A percentile compares a stretch with the other conserved stretches of the same genome.
Conservation (phyloP, 2,113 vertebrate genomes). For the Chitala chitala region DNA sequence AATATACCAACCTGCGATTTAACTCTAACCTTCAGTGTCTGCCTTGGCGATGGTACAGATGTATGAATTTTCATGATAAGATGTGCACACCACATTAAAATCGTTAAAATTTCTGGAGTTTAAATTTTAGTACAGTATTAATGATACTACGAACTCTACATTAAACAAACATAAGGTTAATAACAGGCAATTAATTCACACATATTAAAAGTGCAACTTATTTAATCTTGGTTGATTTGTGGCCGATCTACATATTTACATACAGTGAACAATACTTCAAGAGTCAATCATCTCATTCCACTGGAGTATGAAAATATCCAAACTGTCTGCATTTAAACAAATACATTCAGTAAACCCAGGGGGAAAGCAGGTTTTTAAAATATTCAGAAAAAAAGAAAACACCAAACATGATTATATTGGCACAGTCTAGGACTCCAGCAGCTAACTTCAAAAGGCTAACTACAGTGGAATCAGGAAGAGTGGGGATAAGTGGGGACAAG, state of each 20-base stretch:
- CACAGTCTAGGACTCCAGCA: not conserved
- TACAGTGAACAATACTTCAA: conserved; percentile 54
- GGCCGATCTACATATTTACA: conserved; percentile 55
- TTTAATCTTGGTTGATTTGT: conserved; percentile 62
- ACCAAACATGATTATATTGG: conserved; percentile 26
- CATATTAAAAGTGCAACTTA: conserved; percentile 66
- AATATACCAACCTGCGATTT: too few relatives aligned
- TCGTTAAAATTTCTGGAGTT: too few relatives aligned
- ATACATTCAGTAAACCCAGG: conserved; percentile 58
- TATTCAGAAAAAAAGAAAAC: conserved; percentile 35
- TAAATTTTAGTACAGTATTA: too few relatives aligned
- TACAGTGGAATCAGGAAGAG: conserved; percentile 30
- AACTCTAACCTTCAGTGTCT: too few relatives aligned
- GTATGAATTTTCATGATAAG: too few relatives aligned
- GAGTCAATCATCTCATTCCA: conserved; percentile 43
- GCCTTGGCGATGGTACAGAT: too few relatives aligned
- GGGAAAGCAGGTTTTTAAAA: conserved; percentile 29
- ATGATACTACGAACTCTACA: too few relatives aligned
- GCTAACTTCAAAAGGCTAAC: conserved; percentile 32
- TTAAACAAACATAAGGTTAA: too few relatives aligned
- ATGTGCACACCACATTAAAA: too few relatives aligned
- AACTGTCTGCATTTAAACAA: conserved; percentile 30
- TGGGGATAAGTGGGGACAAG: conserved; percentile 17
- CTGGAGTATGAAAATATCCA: conserved; percentile 39
- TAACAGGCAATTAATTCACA: conserved; percentile 16